Conservation (phyloP, 2,797 vertebrate genomes). For the Alca torda region DNA sequence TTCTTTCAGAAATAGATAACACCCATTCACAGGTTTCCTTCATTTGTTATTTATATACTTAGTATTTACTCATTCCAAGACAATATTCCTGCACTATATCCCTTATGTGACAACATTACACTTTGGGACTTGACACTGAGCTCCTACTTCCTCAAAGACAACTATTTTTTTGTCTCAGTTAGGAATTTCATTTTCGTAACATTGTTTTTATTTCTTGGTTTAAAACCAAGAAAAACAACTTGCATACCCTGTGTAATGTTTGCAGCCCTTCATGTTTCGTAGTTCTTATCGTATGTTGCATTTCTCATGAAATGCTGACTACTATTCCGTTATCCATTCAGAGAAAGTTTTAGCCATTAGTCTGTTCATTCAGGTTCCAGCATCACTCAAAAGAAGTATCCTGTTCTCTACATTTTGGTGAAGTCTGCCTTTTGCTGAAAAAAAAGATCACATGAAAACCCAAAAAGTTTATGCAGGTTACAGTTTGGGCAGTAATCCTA, state of each 20-base stretch:
- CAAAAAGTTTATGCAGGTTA: not conserved
- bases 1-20: not conserved
- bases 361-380: not conserved
- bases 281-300: accelerated
- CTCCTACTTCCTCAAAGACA: not conserved
- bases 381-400: not conserved
- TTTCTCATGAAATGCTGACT: not conserved
- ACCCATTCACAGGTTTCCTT: not conserved
- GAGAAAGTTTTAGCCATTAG: not conserved
- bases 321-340: not conserved
- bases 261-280: not conserved
- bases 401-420: not conserved
- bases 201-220: not conserved
- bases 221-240: not conserved
- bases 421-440: not conserved
- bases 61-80: not conserved
- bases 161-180: not conserved
- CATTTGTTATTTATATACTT: not conserved
- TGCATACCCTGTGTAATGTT: not conserved
- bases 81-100: not conserved
- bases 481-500: not conserved
- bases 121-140: not conserved
- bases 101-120: not conserved
- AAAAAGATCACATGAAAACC: accelerated
- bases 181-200: not conserved